These are phyloP conservation scores for Carlito syrichta DNA, from an alignment of 2,113 vertebrate species.

Conservation along the genomic window DNA sequence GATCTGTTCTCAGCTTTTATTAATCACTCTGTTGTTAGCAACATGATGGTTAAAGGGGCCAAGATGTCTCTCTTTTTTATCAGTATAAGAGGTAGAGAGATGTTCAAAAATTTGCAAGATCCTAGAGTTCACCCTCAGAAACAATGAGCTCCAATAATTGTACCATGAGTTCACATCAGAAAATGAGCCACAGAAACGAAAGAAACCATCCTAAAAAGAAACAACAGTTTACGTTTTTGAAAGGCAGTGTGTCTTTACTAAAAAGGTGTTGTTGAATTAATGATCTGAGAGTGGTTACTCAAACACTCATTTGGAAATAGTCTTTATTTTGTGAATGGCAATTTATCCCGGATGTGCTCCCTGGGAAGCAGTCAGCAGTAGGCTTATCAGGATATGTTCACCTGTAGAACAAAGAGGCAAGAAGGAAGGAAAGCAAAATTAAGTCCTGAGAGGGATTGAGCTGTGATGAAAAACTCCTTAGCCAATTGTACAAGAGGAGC, in stretches of 20 bases:
- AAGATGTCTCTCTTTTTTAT: background rate
- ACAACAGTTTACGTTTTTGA: background rate
- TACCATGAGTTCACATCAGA: background rate
- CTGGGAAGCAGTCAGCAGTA: background rate
- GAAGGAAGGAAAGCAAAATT: background rate
- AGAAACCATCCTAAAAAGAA: background rate
- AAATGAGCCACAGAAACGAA: background rate
- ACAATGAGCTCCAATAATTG: background rate
- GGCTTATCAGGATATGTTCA: background rate
- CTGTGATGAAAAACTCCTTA: background rate
- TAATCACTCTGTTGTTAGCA: slow-evolving; percentile 1
- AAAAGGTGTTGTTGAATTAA: background rate
- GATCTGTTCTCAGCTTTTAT: background rate
- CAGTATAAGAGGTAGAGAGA: background rate
- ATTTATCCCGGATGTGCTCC: background rate
- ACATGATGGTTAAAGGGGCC: background rate
- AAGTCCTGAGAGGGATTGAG: background rate
- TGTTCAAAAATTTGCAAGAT: background rate
- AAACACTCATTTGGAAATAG: background rate
- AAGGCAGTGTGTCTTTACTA: background rate
- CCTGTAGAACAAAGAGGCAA: background rate
- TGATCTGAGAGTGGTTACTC: background rate
- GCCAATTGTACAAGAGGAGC: background rate
- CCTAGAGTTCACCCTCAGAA: slow-evolving; percentile 3
- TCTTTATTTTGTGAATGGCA: background rate